Conservation (phyloP, 2,797 vertebrate genomes). For the Helarctos malayanus region DNA sequence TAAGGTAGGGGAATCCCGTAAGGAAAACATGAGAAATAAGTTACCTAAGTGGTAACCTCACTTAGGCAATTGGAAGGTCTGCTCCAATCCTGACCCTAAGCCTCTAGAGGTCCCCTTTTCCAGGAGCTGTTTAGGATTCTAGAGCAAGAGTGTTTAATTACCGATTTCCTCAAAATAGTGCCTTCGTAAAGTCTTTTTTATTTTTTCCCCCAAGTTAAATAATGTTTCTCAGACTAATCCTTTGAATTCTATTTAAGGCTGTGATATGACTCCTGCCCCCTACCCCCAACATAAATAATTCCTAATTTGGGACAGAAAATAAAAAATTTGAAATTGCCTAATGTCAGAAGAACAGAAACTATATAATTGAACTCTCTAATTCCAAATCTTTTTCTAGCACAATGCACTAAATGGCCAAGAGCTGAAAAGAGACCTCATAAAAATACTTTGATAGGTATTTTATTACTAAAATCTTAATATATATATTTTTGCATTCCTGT, state of each 20-base stretch:
- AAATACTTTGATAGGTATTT: conserved; percentile 81
- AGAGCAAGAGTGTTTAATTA: conserved; percentile 3
- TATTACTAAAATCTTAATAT: conserved; percentile 80
- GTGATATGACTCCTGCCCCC: not conserved
- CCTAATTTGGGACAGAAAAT: conserved; percentile 63
- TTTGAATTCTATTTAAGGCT: conserved; percentile 37
- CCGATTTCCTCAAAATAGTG: not conserved
- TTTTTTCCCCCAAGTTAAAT: not conserved
- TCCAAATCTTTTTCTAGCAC: conserved; percentile 76
- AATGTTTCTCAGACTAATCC: not conserved
- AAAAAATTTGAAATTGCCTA: conserved; percentile 77
- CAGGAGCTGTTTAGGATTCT: conserved; percentile 25
- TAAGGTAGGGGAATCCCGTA: not conserved
- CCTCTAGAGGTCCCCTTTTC: not conserved
- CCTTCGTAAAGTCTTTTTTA: not conserved
- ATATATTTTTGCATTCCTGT: conserved; percentile 80
- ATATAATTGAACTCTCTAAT: conserved; percentile 74
- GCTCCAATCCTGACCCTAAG: not conserved
- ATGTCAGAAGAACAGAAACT: conserved; percentile 77
- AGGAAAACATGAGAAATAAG: conserved; percentile 5
- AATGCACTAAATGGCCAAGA: conserved; percentile 79
- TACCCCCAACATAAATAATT: conserved; percentile 16
- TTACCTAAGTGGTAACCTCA: not conserved
- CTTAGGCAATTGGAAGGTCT: not conserved
- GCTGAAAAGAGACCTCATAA: conserved; percentile 79